phyloP scores from a whole-genome alignment of 2,113 vertebrate genomes.

The Climacteris rufus region DNA sequence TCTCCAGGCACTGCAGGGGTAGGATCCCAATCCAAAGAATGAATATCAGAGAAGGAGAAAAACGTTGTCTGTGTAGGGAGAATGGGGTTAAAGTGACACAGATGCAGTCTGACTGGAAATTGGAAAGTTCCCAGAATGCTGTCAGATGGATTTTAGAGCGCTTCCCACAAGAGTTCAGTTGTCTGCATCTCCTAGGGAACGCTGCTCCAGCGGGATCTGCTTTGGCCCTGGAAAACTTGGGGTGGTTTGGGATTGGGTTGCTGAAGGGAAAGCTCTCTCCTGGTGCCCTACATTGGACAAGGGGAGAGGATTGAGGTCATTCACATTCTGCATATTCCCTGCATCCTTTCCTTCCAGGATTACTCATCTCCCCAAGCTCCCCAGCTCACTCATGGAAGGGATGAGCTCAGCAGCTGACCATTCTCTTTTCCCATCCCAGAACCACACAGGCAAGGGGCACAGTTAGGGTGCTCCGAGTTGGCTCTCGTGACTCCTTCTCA shows the following conservation, averaged over 20 bases:
- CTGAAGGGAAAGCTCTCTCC: not conserved
- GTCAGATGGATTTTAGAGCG: not conserved
- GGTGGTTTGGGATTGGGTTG: not conserved
- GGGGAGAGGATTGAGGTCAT: not conserved
- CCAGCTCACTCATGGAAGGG: not conserved
- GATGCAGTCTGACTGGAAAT: not conserved
- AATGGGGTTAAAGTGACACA: not conserved
- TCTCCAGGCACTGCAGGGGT: not conserved
- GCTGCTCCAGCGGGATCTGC: not conserved
- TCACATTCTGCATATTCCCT: not conserved
- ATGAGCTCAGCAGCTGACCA: not conserved
- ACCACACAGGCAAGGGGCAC: not conserved
- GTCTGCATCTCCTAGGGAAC: not conserved
- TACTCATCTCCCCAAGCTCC: not conserved
- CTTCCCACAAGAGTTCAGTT: not conserved
- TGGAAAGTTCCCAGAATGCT: not conserved
- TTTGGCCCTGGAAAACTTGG: not conserved
- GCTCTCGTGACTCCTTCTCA: not conserved
- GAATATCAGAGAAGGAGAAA: not conserved
- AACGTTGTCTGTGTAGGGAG: not conserved
- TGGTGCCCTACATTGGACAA: not conserved
- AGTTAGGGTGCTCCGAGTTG: not conserved
- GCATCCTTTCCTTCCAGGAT: not conserved
- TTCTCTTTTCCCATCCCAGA: not conserved
- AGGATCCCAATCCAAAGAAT: not conserved